Percentiles rank a stretch among this genome's conserved stretches.
These are phyloP conservation scores for Promerops cafer DNA, from an alignment of 2,113 vertebrate species.

Conservation along the genomic window DNA sequence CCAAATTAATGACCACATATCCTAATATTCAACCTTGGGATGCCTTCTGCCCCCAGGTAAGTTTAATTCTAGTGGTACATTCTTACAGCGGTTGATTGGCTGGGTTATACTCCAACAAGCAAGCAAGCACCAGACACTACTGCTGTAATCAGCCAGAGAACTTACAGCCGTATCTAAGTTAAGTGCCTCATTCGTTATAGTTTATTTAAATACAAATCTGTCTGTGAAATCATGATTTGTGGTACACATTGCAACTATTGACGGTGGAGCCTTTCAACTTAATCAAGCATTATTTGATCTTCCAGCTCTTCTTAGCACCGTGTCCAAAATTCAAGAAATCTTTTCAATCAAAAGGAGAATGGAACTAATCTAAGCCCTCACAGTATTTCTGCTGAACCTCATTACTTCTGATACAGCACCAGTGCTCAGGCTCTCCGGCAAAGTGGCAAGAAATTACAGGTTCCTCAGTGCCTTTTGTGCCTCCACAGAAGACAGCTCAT, in stretches of 20 bases:
- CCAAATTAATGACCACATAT: not conserved
- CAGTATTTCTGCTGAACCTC: not conserved
- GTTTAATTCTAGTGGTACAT: not conserved
- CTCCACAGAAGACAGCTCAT: not conserved
- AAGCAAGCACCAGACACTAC: not conserved
- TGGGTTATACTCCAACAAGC: accelerated
- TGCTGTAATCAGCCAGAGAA: not conserved
- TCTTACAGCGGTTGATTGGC: not conserved
- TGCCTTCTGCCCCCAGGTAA: not conserved
- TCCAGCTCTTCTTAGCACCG: not conserved
- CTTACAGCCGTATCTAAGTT: not conserved
- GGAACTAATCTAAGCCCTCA: not conserved
- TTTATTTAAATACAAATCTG: not conserved
- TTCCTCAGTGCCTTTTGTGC: not conserved
- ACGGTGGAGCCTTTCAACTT: not conserved
- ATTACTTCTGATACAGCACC: not conserved
- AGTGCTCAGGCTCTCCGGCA: not conserved
- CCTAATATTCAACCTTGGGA: not conserved
- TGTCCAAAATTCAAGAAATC: not conserved
- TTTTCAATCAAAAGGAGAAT: not conserved
- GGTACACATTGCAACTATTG: not conserved
- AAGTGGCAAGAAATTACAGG: not conserved
- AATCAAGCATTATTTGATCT: not conserved
- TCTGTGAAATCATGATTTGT: not conserved
- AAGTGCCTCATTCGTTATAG: not conserved